Percentiles rank a stretch among this genome's conserved stretches.
phyloP scores from a whole-genome alignment of 2,797 vertebrate species.

The Sciurus carolinensis region DNA sequence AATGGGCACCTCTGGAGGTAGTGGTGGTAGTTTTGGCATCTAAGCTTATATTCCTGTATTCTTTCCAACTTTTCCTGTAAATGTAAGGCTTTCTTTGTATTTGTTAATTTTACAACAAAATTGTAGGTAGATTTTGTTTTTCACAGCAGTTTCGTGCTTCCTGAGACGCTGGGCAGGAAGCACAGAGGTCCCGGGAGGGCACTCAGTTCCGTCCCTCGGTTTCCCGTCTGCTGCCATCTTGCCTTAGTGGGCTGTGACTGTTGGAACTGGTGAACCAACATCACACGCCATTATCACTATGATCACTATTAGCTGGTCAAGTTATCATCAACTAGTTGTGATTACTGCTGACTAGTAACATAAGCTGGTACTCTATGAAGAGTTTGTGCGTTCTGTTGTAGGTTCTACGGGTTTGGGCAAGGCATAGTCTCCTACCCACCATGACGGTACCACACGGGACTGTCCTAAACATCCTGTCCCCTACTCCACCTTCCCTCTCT shows the following conservation, averaged over 20 bases:
- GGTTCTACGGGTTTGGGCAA: background rate
- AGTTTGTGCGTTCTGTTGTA: background rate
- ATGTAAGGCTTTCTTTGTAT: background rate
- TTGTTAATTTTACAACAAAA: constrained; percentile 22
- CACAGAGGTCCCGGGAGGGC: background rate
- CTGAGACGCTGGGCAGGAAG: constrained; percentile 22
- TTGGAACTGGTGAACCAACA: background rate
- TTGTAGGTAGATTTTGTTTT: background rate
- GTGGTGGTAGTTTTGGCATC: background rate
- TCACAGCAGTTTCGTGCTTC: constrained; percentile 6
- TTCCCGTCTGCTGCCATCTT: background rate
- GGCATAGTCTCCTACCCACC: background rate
- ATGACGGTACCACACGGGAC: background rate
- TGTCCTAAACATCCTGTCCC: background rate
- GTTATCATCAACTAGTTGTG: too few species aligned
- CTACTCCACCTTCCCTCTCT: background rate
- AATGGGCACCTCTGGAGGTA: background rate
- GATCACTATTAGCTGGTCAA: background rate
- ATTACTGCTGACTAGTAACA: too few species aligned
- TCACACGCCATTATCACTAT: background rate
- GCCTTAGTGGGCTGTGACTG: background rate
- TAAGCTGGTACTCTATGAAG: background rate
- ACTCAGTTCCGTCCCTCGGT: accelerated
- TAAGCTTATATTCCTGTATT: constrained; percentile 9
- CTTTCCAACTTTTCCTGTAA: background rate